These are phyloP conservation scores for Ammodytes marinus DNA, from an alignment of 2,113 vertebrate genomes.

Conservation along the genomic window DNA sequence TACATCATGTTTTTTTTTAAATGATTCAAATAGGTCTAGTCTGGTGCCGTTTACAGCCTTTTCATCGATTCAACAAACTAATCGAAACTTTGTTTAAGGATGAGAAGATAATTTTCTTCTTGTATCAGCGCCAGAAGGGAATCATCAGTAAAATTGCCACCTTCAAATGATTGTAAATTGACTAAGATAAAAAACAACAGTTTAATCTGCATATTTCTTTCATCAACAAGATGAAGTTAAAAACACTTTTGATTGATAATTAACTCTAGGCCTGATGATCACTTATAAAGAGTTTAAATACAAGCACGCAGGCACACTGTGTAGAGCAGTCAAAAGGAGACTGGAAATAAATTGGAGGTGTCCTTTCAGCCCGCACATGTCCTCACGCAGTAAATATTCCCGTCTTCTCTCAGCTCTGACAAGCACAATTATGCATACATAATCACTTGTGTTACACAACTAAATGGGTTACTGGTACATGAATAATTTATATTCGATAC, in stretches of 20 bases:
- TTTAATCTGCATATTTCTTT: neutral
- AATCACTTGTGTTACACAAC: slow-evolving; percentile 79
- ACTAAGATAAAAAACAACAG: neutral
- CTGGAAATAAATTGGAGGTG: slow-evolving; percentile 35
- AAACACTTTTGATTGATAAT: neutral
- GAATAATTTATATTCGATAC: slow-evolving; percentile 79
- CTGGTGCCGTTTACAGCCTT: too few relatives aligned
- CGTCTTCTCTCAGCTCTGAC: slow-evolving; percentile 65
- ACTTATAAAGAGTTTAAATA: neutral
- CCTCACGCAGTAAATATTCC: slow-evolving; percentile 63
- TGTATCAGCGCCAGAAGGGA: neutral
- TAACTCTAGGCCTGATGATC: neutral
- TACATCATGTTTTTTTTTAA: neutral
- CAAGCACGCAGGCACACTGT: slow-evolving; percentile 4
- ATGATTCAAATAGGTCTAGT: neutral
- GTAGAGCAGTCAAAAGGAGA: slow-evolving; percentile 27
- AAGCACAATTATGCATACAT: slow-evolving; percentile 78
- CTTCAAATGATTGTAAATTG: neutral
- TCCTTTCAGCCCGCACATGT: slow-evolving; percentile 56
- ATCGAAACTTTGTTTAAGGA: neutral
- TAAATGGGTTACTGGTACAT: slow-evolving; percentile 83
- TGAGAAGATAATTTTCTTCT: neutral
- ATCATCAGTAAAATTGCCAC: neutral
- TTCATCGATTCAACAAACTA: neutral
- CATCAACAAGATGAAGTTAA: neutral